Evolutionary conservation across 2,113 vertebrate species (phyloP).

Genomic region (Galeopterus variegatus): DNA sequence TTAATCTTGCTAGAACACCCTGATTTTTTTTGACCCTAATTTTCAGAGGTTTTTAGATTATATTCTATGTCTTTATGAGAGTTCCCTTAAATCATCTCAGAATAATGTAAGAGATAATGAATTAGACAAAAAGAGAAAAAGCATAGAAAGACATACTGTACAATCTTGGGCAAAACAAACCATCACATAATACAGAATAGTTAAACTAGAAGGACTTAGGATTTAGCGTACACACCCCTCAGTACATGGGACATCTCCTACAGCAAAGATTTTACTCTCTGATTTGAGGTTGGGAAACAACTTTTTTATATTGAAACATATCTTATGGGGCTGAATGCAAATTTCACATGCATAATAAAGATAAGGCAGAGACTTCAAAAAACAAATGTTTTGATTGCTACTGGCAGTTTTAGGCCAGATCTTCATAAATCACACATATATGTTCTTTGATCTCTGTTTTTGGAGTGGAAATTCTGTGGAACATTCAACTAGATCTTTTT

Average conservation of each 20-base stretch:
- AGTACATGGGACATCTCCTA: not conserved
- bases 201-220: not conserved
- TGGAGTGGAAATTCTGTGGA: not conserved
- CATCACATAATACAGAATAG: not conserved
- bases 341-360: not conserved
- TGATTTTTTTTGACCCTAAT: not conserved
- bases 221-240: not conserved
- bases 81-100: not conserved
- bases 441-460: not conserved
- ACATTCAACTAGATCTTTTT: not conserved
- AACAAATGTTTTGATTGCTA: not conserved
- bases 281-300: not conserved
- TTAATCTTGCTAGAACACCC: not conserved
- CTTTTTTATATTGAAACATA: not conserved
- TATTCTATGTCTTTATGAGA: not conserved
- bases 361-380: not conserved
- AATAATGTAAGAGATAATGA: not conserved
- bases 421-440: not conserved
- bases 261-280: not conserved
- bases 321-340: not conserved
- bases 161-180: not conserved
- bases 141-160: not conserved
- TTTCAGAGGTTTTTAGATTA: not conserved
- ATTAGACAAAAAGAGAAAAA: not conserved
- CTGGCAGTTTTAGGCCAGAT: not conserved